These are phyloP conservation scores for Bedellia somnulentella DNA, from an alignment of 2,888 invertebrate genomes.

Conservation along the genomic window DNA sequence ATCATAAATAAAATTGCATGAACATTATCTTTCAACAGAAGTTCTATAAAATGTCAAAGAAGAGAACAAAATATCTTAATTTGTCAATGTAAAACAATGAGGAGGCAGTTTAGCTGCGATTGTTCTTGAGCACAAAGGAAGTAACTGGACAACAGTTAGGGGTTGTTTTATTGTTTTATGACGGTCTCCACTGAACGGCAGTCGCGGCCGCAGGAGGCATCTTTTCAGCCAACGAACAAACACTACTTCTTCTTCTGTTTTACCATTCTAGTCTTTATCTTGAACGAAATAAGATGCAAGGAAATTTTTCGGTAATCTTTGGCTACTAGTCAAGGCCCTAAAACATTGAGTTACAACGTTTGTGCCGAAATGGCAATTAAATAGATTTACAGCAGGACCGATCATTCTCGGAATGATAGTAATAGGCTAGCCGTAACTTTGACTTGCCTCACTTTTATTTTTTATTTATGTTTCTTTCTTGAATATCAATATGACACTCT, in stretches of 20 bases:
- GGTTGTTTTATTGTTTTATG: constrained; percentile 49
- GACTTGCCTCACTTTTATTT: too few relatives aligned
- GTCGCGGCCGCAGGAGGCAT: constrained; percentile 49
- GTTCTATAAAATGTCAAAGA: too few relatives aligned
- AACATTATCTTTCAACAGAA: constrained; percentile 4
- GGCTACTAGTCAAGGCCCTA: too few relatives aligned
- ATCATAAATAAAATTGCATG: constrained; percentile 3
- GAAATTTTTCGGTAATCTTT: not conserved
- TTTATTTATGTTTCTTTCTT: too few relatives aligned
- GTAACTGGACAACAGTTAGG: constrained; percentile 35
- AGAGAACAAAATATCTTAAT: too few relatives aligned
- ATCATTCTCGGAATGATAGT: constrained; percentile 29
- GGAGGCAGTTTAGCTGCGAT: not conserved
- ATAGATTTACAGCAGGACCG: constrained; percentile 47
- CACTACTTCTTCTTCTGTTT: too few relatives aligned
- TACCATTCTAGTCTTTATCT: too few relatives aligned
- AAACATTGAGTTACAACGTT: constrained; percentile 32
- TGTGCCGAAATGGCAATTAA: constrained; percentile 38
- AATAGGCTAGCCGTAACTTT: too few relatives aligned
- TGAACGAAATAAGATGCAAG: too few relatives aligned
- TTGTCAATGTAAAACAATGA: constrained; percentile 39
- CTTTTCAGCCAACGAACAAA: constrained; percentile 6
- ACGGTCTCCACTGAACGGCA: constrained; percentile 20
- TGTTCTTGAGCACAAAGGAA: constrained; percentile 21
- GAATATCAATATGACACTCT: too few relatives aligned